Evolutionary conservation across 1,140 invertebrate genomes (phyloP), one percentile per base, ranked within the genome.

Genomic region (Macrobrachium rosenbergii): DNA sequence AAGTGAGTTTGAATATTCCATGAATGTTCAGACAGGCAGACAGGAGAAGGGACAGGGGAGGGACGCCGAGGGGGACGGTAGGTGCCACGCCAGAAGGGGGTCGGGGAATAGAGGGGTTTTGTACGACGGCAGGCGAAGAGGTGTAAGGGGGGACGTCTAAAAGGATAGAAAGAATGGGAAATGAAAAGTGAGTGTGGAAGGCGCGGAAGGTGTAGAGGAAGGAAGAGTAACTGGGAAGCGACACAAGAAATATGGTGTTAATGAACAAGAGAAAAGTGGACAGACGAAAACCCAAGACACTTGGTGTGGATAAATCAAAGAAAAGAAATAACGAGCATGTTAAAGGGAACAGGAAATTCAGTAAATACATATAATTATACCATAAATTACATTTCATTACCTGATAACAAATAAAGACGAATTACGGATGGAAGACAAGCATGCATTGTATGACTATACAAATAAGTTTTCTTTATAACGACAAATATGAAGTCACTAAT

Each of bases 1-100:
- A 86, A 86, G 84, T 86, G 84, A 62, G 84, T 86, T 87, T 87
- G 84, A 87, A 87, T 87, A 87, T 87, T 87, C 84, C 84, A 87
- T 87, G 84, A 82, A 87, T 87, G 84, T 87, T 80, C 78, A 87
- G 78, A 82, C 80, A 87, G 78, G 58, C 69, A 73, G 76, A 23
- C 83, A 37, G 19, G 12, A 43, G 14, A 28, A n/a, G 23, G 11
- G 28, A 23, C 5, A 37, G 28, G 14, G 67, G 63, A 10, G 52
- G 21, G 64, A 59, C 45, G n/a, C n/a, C n/a, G n/a, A n/a, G 17
- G 77, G 43, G 64, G 21, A 60, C n/a, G 73, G 45, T 52, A 52
- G 45, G 45, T 52, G 5, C 45, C 45, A 52, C 45, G 5, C 10
- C 45, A 21, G 43, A 43, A 52, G 79, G 58, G 37, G 17, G 37